phyloP scores from a whole-genome alignment of 1,140 invertebrate genomes.

The Bombus soroeensis region DNA sequence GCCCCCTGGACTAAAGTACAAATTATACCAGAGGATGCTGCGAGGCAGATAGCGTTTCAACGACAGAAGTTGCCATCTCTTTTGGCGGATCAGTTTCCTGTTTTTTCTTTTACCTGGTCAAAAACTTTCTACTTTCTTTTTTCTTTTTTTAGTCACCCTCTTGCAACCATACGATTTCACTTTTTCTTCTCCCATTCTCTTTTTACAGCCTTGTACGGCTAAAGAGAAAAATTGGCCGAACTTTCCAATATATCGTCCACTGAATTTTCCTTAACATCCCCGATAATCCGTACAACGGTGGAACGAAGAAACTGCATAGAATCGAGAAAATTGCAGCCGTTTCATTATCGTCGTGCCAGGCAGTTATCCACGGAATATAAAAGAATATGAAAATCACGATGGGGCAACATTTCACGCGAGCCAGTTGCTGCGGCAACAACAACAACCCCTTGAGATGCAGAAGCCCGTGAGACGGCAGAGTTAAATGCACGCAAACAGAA shows the following conservation, averaged over 20 bases:
- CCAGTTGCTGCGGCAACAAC: conserved; percentile 28
- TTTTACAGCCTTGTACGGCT: too few species aligned
- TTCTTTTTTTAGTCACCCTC: conserved; percentile 34
- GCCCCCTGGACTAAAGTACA: conserved; percentile 66
- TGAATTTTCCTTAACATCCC: not conserved
- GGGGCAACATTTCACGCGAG: conserved; percentile 42
- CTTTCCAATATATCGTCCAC: not conserved
- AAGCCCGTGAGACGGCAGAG: conserved; percentile 45
- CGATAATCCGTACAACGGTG: not conserved
- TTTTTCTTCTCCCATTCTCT: not conserved
- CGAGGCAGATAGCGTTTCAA: conserved; percentile 42
- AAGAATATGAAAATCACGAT: conserved; percentile 47
- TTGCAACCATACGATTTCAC: conserved; percentile 24
- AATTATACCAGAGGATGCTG: conserved; percentile 62
- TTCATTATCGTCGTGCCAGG: conserved; percentile 17
- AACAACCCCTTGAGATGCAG: conserved; percentile 18
- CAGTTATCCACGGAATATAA: not conserved
- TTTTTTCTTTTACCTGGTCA: conserved; percentile 65
- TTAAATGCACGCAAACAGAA: conserved; percentile 80
- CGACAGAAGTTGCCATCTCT: conserved; percentile 55
- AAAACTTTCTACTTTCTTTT: conserved; percentile 74
- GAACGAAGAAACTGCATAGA: too few species aligned
- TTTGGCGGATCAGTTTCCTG: not conserved
- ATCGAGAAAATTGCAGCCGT: conserved; percentile 19
- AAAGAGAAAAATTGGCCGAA: not conserved